Base-by-base conservation (phyloP, 2,888 invertebrate species). In the Idaea dimidiata region DNA sequence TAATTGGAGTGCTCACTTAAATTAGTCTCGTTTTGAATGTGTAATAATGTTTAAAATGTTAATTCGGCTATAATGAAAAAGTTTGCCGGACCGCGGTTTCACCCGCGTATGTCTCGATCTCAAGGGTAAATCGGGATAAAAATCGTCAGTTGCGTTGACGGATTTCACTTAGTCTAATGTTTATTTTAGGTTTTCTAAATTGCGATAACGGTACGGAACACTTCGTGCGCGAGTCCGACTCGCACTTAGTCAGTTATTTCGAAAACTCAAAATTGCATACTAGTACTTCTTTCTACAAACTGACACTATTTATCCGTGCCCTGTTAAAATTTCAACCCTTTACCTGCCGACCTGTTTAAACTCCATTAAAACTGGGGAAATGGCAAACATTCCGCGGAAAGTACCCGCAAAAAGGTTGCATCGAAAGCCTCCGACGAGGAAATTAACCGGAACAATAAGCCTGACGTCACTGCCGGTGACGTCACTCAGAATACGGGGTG, bases 401-500 rank as follows among this genome's bases (percentile, higher is more conserved):
- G n/a, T 58, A n/a, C 0, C 31, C 31, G 17, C 57, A 58, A 59
- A 58, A 58, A 33, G 57, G 55, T 58, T 17, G 18, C 55, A 32
- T n/a, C 33, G 56, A 59, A 53, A 18, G n/a, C 60, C 54, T 58
- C 63, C 54, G 61, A 17, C 55, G 14, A 66, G 68, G 66, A 67
- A 65, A 69, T 69, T 65, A 66, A 64, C 69, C 62, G 69, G 65
- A 62, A 69, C 56, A 57, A 54, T 31, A 64, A 55, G 56, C 43
- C 43, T 53, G 62, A 59, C 63, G 62, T 18, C 60, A 59, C 59
- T 53, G 59, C 58, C 58, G 18, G 53, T 66, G 68, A 62, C 62
- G 63, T 66, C 68, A 68, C 61, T n/a, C 16, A 14, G 43, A n/a
- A 54, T 43, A 14, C 14, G 3, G 8, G 10, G 10, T 43, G 43